Evolutionary conservation across 2,797 vertebrate genomes (phyloP).

Genomic region (Crenuchus spilurus): DNA sequence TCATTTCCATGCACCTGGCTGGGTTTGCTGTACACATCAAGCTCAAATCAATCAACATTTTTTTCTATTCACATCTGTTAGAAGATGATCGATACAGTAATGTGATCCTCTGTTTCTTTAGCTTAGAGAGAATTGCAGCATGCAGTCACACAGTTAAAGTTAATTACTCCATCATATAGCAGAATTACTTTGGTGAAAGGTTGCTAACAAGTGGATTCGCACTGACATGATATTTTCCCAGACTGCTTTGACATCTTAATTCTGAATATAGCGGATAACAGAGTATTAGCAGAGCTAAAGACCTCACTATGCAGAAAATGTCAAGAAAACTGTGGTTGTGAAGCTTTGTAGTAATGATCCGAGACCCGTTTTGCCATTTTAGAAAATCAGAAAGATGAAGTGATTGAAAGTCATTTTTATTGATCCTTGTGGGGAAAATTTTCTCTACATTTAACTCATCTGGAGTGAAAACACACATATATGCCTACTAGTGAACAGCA

Average conservation of each 20-base stretch:
- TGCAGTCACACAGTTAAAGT: slow-evolving; percentile 36
- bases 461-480: too few species aligned
- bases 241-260: slow-evolving; percentile 39
- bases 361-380: slow-evolving; percentile 7
- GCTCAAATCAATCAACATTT: slow-evolving; percentile 36
- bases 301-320: neutral
- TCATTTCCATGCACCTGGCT: slow-evolving; percentile 36
- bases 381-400: too few species aligned
- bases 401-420: too few species aligned
- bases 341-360: slow-evolving; percentile 27
- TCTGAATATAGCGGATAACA: neutral
- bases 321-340: neutral
- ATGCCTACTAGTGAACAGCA: too few species aligned
- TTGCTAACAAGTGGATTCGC: slow-evolving; percentile 31
- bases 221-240: slow-evolving; percentile 32
- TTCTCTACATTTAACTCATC: too few species aligned
- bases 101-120: slow-evolving; percentile 1
- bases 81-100: slow-evolving; percentile 24
- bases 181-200: slow-evolving; percentile 36
- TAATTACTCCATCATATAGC: slow-evolving; percentile 41
- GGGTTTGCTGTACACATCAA: slow-evolving; percentile 22
- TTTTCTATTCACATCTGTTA: slow-evolving; percentile 44
- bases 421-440: too few species aligned
- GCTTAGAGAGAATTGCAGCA: slow-evolving; percentile 37
- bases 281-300: slow-evolving; percentile 3